phyloP scores from a whole-genome alignment of 2,888 invertebrate species.

The Craniophora ligustri region DNA sequence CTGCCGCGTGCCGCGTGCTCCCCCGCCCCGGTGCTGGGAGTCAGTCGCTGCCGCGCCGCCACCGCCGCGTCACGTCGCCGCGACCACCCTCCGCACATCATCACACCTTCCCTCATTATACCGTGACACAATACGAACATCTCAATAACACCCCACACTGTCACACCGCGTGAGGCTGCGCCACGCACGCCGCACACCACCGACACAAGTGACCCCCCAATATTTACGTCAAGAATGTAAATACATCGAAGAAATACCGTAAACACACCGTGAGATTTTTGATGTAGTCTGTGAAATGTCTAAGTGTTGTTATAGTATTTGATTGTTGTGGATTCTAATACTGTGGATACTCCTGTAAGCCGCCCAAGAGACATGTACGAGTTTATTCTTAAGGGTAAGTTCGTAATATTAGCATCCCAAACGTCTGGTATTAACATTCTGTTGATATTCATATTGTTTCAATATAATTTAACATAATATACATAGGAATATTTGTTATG shows the following conservation, averaged over 20 bases:
- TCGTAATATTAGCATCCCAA: constrained; percentile 24
- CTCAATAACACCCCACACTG: constrained; percentile 54
- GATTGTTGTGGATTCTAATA: constrained; percentile 71
- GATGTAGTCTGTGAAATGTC: constrained; percentile 62
- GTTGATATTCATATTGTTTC: constrained; percentile 10
- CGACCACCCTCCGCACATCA: constrained; percentile 48
- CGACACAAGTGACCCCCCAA: constrained; percentile 40
- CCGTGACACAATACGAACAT: constrained; percentile 65
- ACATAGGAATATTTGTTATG: not conserved
- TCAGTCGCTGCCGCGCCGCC: constrained; percentile 76
- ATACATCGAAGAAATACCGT: constrained; percentile 61
- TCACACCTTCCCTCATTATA: constrained; percentile 69
- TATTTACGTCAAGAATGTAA: constrained; percentile 54
- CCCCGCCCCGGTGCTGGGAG: constrained; percentile 73
- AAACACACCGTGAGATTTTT: constrained; percentile 67
- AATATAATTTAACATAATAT: not conserved
- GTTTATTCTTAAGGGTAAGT: constrained; percentile 63
- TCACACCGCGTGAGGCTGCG: constrained; percentile 51
- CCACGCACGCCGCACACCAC: constrained; percentile 34
- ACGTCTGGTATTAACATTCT: constrained; percentile 21
- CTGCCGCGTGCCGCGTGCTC: constrained; percentile 64
- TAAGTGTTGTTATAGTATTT: constrained; percentile 70
- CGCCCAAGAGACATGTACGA: constrained; percentile 51
- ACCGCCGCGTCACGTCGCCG: constrained; percentile 69
- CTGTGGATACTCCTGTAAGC: constrained; percentile 61